Conservation (phyloP, 2,113 vertebrate species). For the Pomatostomus ruficeps region DNA sequence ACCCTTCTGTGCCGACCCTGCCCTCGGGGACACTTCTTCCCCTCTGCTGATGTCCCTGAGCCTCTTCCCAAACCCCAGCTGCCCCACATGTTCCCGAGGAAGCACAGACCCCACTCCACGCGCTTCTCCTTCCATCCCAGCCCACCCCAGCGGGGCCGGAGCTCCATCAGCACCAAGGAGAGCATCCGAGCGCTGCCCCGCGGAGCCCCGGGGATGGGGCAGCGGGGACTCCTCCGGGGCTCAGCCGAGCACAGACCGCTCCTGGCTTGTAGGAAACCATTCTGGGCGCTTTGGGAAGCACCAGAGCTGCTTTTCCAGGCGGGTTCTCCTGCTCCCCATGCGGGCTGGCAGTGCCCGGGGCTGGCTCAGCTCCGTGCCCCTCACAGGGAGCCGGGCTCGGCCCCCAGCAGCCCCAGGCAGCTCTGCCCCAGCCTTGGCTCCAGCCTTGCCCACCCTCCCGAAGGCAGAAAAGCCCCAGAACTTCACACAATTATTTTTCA, state of each 20-base stretch:
- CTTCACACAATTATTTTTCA: background rate
- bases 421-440: background rate
- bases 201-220: too few relatives aligned
- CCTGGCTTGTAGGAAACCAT: background rate
- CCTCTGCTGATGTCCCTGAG: constrained; percentile 3
- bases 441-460: background rate
- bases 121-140: background rate
- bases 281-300: background rate
- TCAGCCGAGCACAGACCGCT: background rate
- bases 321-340: background rate
- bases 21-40: background rate
- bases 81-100: background rate
- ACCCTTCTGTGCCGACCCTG: background rate
- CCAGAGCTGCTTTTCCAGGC: background rate
- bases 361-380: background rate
- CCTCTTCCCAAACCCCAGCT: background rate
- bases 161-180: background rate
- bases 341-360: background rate
- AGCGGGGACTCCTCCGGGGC: too few relatives aligned
- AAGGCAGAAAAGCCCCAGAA: background rate
- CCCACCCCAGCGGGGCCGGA: background rate
- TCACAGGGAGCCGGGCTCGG: background rate
- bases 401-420: background rate
- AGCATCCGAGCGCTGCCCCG: background rate
- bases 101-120: background rate